Evolutionary conservation across 2,888 invertebrate species (phyloP).

Genomic region (Keiferia lycopersicella): DNA sequence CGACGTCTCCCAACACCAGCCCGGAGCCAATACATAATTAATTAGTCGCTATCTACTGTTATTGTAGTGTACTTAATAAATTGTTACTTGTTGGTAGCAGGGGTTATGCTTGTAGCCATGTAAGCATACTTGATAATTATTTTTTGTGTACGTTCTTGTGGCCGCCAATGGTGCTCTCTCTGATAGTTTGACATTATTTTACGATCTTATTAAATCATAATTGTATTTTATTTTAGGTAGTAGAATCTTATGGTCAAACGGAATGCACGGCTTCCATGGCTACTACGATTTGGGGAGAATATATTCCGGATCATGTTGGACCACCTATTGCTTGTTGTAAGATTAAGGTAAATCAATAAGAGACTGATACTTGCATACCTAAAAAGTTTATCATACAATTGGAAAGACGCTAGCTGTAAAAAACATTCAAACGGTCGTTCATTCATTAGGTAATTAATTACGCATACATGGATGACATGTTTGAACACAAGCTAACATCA

Average conservation of each 20-base stretch:
- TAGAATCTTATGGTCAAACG: slow-evolving; percentile 93
- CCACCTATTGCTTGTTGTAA: slow-evolving; percentile 93
- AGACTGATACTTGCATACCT: not conserved
- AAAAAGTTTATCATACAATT: no score
- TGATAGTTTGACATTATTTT: not conserved
- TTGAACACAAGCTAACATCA: not conserved
- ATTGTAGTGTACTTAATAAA: no score
- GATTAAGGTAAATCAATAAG: slow-evolving; percentile 79
- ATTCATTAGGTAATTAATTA: not conserved
- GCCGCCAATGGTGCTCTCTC: no score
- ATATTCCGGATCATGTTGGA: slow-evolving; percentile 89
- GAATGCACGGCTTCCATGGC: slow-evolving; percentile 92
- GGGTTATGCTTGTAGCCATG: no score
- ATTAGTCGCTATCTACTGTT: no score
- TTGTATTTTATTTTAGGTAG: slow-evolving; percentile 68
- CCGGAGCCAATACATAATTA: no score
- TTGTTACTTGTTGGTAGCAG: no score
- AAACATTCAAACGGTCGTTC: no score
- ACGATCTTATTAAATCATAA: not conserved
- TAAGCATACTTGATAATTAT: not conserved
- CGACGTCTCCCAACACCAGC: no score
- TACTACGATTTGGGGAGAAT: slow-evolving; percentile 87
- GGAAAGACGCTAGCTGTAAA: no score
- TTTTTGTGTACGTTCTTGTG: not conserved
- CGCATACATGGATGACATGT: not conserved